Evolutionary conservation across 2,888 invertebrate species (phyloP), one percentile per base, ranked within the genome.

Genomic region (Erebia ligea): DNA sequence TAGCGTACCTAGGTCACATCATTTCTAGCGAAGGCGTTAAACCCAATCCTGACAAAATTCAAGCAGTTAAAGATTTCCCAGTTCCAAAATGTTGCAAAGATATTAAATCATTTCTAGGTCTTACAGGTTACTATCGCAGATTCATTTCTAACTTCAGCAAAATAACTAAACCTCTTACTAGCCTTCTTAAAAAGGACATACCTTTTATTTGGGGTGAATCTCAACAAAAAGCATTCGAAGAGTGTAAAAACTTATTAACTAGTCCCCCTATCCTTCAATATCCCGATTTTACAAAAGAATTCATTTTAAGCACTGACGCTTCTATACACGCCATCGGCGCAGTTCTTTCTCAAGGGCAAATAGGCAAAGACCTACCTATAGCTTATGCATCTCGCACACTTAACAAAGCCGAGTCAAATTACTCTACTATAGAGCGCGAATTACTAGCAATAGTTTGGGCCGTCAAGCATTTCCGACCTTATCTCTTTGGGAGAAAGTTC

Each of bases 71-170:
- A 10, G 10, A 70, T 71, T 71, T 72, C 76, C 78, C 80, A 21
- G 52, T 61, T 9, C 81, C 82, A 4, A 74, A 75, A 76, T 74
- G 0, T 42, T 52, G 4, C 74, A 75, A 19, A 68, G 74, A 76
- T 11, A 73, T 77, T 2, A 77, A 77, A 73, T 72, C 74, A 13
- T 77, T 79, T 42, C 63, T 78, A 3, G 86, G 86, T 4, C 64
- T 88, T 11, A 73, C 79, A 0, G 82, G 83, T 0, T 87, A 86
- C 70, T 87, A 87, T 63, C 66, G 86, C 13, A 76, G 82, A 50
- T 89, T 87, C 68, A 86, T 89, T 0, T 65, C 73, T 40, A 69
- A 83, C 11, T 87, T 84, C 67, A 75, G 82, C 1, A 77, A 79
- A 63, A 69, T 80, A 2, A 76, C 83, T 0, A 78, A 80, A 70